Evolutionary conservation across 2,888 invertebrate genomes (phyloP).

Genomic region (Coleophora deauratella): DNA sequence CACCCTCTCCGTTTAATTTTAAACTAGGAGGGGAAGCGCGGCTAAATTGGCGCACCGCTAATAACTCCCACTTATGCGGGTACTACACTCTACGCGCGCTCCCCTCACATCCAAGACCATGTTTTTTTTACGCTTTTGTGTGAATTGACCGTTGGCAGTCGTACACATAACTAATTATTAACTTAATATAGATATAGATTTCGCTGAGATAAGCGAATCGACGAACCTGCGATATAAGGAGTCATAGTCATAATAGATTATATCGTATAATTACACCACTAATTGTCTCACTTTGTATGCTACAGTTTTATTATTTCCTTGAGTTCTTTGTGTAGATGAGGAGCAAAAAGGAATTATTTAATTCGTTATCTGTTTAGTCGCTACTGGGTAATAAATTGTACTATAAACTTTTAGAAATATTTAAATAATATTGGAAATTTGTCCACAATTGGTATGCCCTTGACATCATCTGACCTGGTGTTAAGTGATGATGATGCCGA

Average conservation of each 20-base stretch:
- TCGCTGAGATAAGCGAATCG: conserved; percentile 43
- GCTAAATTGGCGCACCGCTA: conserved; percentile 62
- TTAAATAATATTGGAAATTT: too few species aligned
- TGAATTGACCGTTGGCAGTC: conserved; percentile 36
- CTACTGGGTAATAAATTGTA: neutral
- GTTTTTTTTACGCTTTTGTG: conserved; percentile 22
- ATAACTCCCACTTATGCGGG: conserved; percentile 61
- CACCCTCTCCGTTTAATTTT: conserved; percentile 55
- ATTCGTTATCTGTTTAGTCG: neutral
- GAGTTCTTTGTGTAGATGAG: neutral
- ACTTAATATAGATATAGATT: conserved; percentile 61
- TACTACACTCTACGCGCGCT: conserved; percentile 31
- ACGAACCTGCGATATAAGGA: conserved; percentile 15
- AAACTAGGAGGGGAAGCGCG: conserved; percentile 44
- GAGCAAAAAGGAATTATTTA: too few species aligned
- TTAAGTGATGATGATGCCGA: too few species aligned
- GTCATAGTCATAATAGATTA: conserved; percentile 19
- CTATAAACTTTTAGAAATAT: conserved; percentile 1
- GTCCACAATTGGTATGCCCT: too few species aligned
- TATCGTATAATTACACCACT: conserved; percentile 23
- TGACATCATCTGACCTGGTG: too few species aligned
- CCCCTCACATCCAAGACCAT: conserved; percentile 22
- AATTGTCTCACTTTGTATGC: conserved; percentile 22
- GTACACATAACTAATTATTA: conserved; percentile 28
- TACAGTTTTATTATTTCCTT: conserved; percentile 10